A percentile compares a stretch with the other conserved stretches of the same genome.
Evolutionary conservation across 53 echinoderm and acorn worm genomes (phyloP).

Genomic region (Antedon mediterranea): DNA sequence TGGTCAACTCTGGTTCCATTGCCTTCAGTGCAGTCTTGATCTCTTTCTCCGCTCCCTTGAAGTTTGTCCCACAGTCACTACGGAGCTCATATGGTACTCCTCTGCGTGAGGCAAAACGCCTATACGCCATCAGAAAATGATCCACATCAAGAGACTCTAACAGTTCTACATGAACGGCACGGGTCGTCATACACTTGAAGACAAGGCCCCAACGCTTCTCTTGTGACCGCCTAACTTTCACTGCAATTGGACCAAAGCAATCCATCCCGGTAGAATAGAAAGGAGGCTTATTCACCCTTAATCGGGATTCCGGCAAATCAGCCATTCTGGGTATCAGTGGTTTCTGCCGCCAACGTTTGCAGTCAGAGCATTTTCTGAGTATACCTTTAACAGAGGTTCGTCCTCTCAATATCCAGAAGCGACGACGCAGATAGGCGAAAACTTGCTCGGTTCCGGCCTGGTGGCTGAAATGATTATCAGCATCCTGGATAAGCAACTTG

Average conservation of each 20-base stretch:
- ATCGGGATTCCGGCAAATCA: constrained; percentile 8
- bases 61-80: constrained; percentile 37
- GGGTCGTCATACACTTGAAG: constrained; percentile 21
- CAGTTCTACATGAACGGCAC: constrained; percentile 25
- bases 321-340: constrained; percentile 6
- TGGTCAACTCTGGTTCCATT: constrained; percentile 6
- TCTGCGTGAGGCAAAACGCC: constrained; percentile 13
- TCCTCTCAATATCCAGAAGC: constrained; percentile 10
- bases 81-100: constrained; percentile 16
- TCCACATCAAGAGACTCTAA: too few species aligned
- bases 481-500: constrained; percentile 2
- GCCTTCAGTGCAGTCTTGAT: constrained; percentile 7
- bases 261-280: constrained; percentile 18
- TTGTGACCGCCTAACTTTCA: background rate
- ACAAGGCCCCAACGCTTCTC: constrained; percentile 4
- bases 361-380: constrained; percentile 6
- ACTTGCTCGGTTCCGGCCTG: constrained; percentile 9
- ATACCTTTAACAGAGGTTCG: constrained; percentile 6
- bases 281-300: constrained; percentile 26
- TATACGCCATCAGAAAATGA: too few species aligned
- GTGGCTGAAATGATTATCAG: background rate
- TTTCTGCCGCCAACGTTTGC: constrained; percentile 14
- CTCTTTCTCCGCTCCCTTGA: constrained; percentile 14
- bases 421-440: constrained; percentile 15
- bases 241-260: constrained; percentile 4